Evolutionary conservation across 2,113 vertebrate genomes (phyloP).

Genomic region (Oxyura jamaicensis): DNA sequence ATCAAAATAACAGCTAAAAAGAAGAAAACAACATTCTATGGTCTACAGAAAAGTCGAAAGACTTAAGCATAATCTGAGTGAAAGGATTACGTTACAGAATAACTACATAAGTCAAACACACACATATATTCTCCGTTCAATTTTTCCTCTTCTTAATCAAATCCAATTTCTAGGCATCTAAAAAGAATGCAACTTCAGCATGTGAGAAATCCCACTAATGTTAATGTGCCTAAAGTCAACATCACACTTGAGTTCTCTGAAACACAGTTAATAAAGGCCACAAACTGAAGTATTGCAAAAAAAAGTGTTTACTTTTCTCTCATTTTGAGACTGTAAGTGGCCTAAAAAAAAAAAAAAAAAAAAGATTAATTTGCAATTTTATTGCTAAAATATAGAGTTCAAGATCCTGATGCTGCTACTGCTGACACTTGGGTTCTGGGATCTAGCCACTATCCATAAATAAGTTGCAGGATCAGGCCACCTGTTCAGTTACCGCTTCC

Average conservation of each 20-base stretch:
- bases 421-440: background rate
- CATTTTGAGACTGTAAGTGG: background rate
- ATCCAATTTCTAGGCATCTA: background rate
- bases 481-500: background rate
- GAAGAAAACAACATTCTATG: background rate
- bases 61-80: background rate
- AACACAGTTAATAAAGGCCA: background rate
- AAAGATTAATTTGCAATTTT: background rate
- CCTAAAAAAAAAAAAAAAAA: slow-evolving; percentile 4
- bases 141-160: background rate
- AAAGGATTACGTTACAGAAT: background rate
- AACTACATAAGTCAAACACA: background rate
- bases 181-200: accelerated
- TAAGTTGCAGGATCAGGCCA: background rate
- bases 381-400: background rate
- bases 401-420: background rate
- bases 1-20: background rate
- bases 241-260: background rate
- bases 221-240: background rate
- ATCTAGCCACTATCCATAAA: background rate
- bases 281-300: background rate
- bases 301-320: background rate
- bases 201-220: background rate
- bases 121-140: background rate
- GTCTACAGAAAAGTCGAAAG: background rate